Evolutionary conservation across 1,140 invertebrate species (phyloP).

Genomic region (Brachionus calyciflorus): DNA sequence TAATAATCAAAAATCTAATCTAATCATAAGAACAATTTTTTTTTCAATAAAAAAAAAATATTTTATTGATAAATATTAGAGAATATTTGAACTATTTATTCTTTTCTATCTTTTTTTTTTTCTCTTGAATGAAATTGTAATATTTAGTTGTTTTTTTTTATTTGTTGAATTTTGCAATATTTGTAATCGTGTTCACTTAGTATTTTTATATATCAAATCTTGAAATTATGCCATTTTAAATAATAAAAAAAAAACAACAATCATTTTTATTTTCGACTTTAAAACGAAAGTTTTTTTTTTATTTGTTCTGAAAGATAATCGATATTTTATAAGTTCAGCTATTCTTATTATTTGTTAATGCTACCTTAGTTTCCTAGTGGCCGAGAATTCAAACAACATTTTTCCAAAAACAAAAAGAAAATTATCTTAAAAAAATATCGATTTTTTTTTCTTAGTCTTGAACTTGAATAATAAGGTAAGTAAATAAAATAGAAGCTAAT

Average conservation of each 20-base stretch:
- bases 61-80: not conserved
- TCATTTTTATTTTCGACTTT: conserved; percentile 18
- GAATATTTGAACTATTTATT: not conserved
- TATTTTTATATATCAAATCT: conserved; percentile 24
- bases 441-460: too few species aligned
- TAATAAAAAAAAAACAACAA: conserved; percentile 15
- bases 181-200: conserved; percentile 33
- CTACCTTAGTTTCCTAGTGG: too few species aligned
- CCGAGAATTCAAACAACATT: too few species aligned
- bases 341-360: too few species aligned
- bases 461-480: too few species aligned
- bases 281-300: conserved; percentile 3
- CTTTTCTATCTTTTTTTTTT: not conserved
- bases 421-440: too few species aligned
- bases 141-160: too few species aligned
- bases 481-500: too few species aligned
- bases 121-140: too few species aligned
- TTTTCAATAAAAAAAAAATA: conserved; percentile 5
- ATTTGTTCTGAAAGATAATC: too few species aligned
- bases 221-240: conserved; percentile 31
- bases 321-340: too few species aligned
- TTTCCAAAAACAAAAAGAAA: too few species aligned
- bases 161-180: conserved; percentile 10
- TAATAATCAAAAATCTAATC: not conserved
- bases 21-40: not conserved